These are phyloP conservation scores for Astropecten irregularis DNA, from an alignment of 53 echinoderm and acorn worm species.

Conservation along the genomic window DNA sequence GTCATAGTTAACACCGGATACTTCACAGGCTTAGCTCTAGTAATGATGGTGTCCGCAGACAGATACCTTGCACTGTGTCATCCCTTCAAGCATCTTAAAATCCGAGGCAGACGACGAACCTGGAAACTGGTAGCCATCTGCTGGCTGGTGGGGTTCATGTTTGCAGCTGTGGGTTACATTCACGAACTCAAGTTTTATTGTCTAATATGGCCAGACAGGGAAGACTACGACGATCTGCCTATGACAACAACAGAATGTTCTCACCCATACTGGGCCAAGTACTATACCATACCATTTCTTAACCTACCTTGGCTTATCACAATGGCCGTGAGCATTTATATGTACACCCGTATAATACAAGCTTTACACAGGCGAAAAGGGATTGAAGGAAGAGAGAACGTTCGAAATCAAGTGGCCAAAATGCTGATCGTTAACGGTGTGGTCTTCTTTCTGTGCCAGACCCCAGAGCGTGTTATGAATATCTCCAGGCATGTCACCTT, in stretches of 20 bases:
- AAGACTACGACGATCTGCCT: not conserved
- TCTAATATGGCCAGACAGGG: slow-evolving; percentile 5
- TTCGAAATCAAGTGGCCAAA: not conserved
- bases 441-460: slow-evolving; percentile 9
- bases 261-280: not conserved
- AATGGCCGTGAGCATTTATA: slow-evolving; percentile 1
- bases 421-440: not conserved
- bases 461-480: not conserved
- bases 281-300: not conserved
- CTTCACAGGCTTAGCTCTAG: not conserved
- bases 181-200: not conserved
- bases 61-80: slow-evolving; percentile 24
- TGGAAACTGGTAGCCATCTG: not conserved
- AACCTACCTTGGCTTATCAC: slow-evolving; percentile 6
- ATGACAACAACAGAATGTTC: not conserved
- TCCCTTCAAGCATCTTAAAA: slow-evolving; percentile 6
- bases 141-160: slow-evolving; percentile 11
- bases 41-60: not conserved
- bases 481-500: not conserved
- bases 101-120: not conserved
- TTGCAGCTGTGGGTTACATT: not conserved
- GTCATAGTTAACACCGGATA: not conserved
- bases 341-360: slow-evolving; percentile 21
- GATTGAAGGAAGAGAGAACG: too few species aligned
- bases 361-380: not conserved